A percentile compares a stretch with the other conserved stretches of the same genome.
Conservation (phyloP, 2,113 vertebrate genomes). For the Psilopogon haemacephalus region DNA sequence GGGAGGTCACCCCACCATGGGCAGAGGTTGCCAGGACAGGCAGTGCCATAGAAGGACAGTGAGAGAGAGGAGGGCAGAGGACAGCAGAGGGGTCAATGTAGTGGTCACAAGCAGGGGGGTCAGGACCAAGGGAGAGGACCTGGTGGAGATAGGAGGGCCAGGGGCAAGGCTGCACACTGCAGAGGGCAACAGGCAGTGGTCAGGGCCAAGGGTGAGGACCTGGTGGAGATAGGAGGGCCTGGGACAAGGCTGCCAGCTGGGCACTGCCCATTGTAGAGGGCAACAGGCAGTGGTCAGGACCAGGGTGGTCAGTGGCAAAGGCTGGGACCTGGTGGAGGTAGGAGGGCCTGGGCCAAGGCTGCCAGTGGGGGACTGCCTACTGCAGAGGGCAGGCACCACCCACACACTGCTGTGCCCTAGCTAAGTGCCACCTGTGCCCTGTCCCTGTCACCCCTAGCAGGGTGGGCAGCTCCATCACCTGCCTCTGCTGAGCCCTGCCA, state of each 20-base stretch:
- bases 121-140: no score
- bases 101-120: no score
- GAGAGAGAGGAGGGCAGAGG: background rate
- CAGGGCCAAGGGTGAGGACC: no score
- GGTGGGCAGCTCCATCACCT: background rate
- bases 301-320: no score
- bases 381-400: background rate
- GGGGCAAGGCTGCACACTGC: no score
- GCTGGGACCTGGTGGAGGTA: background rate
- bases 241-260: no score
- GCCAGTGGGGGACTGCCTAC: fast-evolving
- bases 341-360: fast-evolving
- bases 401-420: fast-evolving
- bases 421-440: background rate
- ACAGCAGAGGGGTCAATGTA: constrained; percentile 25
- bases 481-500: background rate
- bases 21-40: background rate
- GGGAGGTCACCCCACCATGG: background rate
- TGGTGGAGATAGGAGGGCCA: no score
- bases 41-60: background rate
- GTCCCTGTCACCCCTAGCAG: background rate
- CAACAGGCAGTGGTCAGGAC: no score
- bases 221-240: no score
- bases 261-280: no score
- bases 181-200: no score